Evolutionary conservation across 1,140 invertebrate species (phyloP).

Genomic region (Cotesia glomerata): DNA sequence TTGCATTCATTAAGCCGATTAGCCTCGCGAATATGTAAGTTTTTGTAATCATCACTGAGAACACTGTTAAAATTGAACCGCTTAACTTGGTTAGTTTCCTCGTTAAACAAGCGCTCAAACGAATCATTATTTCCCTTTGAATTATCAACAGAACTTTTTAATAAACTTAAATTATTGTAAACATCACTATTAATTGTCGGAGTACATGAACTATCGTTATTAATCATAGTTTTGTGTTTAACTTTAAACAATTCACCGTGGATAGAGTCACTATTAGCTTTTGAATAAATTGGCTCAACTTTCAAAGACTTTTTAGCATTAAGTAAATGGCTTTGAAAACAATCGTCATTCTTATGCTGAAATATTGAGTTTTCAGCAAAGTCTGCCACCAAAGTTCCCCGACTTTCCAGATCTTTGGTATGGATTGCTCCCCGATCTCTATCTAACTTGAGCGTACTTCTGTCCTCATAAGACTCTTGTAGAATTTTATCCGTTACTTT

Average conservation of each 20-base stretch:
- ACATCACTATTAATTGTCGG: no score
- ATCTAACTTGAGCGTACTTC: constrained; percentile 28
- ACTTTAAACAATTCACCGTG: no score
- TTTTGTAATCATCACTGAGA: constrained; percentile 48
- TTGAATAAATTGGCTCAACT: no score
- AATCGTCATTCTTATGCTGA: neutral
- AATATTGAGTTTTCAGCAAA: neutral
- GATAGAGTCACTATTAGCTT: no score
- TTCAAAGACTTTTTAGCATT: no score
- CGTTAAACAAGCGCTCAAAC: neutral
- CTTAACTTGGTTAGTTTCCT: neutral
- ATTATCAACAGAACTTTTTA: neutral
- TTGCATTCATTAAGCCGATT: constrained; percentile 34
- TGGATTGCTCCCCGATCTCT: constrained; percentile 22
- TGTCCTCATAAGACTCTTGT: constrained; percentile 29
- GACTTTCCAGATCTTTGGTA: neutral
- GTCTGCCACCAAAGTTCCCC: no score
- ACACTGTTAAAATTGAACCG: constrained; percentile 47
- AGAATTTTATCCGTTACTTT: constrained; percentile 11
- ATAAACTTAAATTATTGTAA: neutral
- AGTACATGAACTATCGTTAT: no score
- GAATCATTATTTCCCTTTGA: no score
- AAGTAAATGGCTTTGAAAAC: neutral
- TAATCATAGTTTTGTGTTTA: no score
- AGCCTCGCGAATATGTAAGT: constrained; percentile 25